These are phyloP conservation scores for Enteromius paludinosus DNA, from an alignment of 2,797 vertebrate genomes.

Conservation along the genomic window DNA sequence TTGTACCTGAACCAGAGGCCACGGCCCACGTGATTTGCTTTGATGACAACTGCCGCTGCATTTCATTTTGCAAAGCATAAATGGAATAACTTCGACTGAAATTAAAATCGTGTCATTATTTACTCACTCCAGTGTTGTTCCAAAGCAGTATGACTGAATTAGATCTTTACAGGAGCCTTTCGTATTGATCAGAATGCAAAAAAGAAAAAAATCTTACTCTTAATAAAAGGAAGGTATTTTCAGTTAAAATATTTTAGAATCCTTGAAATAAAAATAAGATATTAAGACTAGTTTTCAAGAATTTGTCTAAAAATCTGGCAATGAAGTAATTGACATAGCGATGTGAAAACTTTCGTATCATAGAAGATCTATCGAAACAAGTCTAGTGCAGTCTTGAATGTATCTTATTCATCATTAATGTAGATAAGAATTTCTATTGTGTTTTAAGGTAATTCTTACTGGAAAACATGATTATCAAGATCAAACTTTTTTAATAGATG, in stretches of 20 bases:
- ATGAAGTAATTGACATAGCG: background rate
- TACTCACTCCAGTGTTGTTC: background rate
- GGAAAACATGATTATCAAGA: background rate
- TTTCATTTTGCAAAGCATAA: constrained; percentile 9
- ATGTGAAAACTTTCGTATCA: background rate
- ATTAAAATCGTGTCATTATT: background rate
- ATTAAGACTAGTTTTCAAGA: background rate
- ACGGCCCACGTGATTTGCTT: background rate
- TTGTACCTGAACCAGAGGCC: constrained; percentile 10
- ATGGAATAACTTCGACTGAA: background rate
- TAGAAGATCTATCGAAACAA: background rate
- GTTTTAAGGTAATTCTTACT: background rate
- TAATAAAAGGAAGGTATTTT: background rate
- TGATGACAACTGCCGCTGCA: background rate
- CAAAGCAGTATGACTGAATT: background rate
- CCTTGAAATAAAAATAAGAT: background rate
- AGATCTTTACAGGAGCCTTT: background rate
- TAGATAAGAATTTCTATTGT: background rate
- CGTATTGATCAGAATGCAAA: background rate
- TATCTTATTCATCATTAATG: background rate
- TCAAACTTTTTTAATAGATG: background rate
- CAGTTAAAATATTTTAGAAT: background rate
- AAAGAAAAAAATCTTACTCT: background rate
- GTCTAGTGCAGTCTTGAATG: background rate
- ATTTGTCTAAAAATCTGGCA: background rate